phyloP scores from a whole-genome alignment of 2,113 vertebrate genomes.

The Nipponia nippon region DNA sequence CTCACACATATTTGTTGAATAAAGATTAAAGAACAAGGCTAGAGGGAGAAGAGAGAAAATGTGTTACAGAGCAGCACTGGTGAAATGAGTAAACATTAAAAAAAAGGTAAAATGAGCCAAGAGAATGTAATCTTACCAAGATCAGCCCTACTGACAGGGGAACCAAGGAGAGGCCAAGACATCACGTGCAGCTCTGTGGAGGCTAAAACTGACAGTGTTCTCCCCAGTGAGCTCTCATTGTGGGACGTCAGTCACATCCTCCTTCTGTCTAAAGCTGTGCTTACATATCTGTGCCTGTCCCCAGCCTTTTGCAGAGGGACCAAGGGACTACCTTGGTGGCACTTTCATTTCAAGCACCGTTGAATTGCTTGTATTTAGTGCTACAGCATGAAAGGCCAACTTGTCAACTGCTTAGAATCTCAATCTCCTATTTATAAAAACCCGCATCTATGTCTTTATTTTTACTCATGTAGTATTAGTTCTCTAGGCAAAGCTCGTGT shows the following conservation, averaged over 20 bases:
- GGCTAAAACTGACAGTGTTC: not conserved
- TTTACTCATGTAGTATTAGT: not conserved
- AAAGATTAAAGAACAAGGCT: not conserved
- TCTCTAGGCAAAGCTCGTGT: not conserved
- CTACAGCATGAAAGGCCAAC: not conserved
- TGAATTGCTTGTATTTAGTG: not conserved
- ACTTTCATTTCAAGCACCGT: not conserved
- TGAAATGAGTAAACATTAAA: not conserved
- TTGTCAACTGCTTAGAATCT: not conserved
- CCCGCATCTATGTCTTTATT: not conserved
- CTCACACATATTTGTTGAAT: not conserved
- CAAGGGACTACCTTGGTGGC: not conserved
- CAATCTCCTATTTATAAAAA: not conserved
- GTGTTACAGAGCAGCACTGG: not conserved
- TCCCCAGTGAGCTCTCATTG: fast-evolving
- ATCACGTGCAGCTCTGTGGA: not conserved
- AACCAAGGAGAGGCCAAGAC: not conserved
- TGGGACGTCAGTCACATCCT: not conserved
- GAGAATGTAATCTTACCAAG: not conserved
- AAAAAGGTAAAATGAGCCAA: not conserved
- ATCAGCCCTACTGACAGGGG: not conserved
- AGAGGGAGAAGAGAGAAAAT: not conserved
- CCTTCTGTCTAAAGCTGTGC: not conserved
- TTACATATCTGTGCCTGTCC: not conserved
- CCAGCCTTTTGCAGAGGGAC: not conserved